Base-by-base conservation (phyloP, 2,888 invertebrate species). In the Oscheius sp. region DNA sequence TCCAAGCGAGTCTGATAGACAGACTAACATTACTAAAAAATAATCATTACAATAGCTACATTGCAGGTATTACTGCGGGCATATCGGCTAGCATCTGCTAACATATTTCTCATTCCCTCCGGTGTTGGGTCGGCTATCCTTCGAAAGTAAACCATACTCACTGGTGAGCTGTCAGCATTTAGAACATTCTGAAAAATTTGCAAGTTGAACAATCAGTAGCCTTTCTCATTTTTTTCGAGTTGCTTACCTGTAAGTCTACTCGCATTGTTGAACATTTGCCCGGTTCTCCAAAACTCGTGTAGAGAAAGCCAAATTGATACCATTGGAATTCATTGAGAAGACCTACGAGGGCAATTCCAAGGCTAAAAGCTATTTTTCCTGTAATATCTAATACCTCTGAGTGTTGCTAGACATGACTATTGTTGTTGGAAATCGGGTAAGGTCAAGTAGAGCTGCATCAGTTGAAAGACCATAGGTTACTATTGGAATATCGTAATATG, bases 261-360 rank as follows among this genome's bases (percentile, higher is more conserved):
- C 68, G 71, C 66, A 77, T 62, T 47, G 59, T 67, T 26, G 67
- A 63, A 64, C 77, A 74, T 47, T 77, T 74, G 32, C 68, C 72
- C 20, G 56, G 57, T 51, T 73, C 73, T 9, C 67, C 67, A 28
- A 68, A 57, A 2, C 57, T 62, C 0, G 76, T 71, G 47, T 80
- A 82, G 14, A 82, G 65, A 50, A 78, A 75, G 5, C 78, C 79
- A 49, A 80, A 80, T 47, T 81, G 75, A 5, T 66, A 63, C 80
- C 80, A 82, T 14, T 75, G 64, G 47, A 72, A 82, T 45, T 74
- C 64, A 20, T 56, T 50, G 14, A 82, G 20, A 17, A 81, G 57
- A 20, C 50, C 61, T 20, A 59, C 41, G 4, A 74, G 56, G 8
- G 72, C 73, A 6, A 69, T 41, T 2, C 71, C 71, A 6, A 76